Base-by-base conservation (phyloP, 1,140 invertebrate species). In the Drosophila navojoa region DNA sequence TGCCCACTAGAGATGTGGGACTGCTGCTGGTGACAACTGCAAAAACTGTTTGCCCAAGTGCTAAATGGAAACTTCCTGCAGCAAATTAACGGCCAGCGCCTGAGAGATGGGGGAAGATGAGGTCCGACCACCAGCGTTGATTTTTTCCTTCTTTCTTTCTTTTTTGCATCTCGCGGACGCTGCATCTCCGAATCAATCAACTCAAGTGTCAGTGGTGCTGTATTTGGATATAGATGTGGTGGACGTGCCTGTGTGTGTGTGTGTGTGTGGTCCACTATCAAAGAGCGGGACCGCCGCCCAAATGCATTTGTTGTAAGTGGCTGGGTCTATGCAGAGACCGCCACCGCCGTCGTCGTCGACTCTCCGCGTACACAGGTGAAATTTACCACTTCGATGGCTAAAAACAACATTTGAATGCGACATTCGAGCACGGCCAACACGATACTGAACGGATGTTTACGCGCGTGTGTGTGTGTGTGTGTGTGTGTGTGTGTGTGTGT, bases 251-350 rank as follows among this genome's bases (percentile, higher is more conserved):
- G 38, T n/a, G 3, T 22, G 25, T 76, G 44, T n/a, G 44, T n/a
- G 25, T 76, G 77, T 87, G 84, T 89, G 84, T 89, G 84, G 84
- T 89, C 84, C 84, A 84, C 55, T 84, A 89, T 89, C 84, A 89
- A 89, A 89, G 84, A 72, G 76, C 79, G 52, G 50, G 76, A 40
- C 71, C 69, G 82, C 69, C 69, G 52, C 49, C 84, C 76, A 80
- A 89, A 84, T 89, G 84, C 84, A 84, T 84, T 89, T 72, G 71
- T 89, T 89, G 85, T 89, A 89, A 89, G 84, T 89, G 82, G 82
- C 82, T 79, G 82, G 87, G 82, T 86, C 82, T 87, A 79, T 86
- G 76, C 42, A 35, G 52, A 38, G 22, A 22, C 16, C 71, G 57
- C 52, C 60, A 61, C 50, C 63, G 58, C 29, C 54, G 49, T 42